Evolutionary conservation across 2,888 invertebrate species (phyloP).

Genomic region (Troilus luridus): DNA sequence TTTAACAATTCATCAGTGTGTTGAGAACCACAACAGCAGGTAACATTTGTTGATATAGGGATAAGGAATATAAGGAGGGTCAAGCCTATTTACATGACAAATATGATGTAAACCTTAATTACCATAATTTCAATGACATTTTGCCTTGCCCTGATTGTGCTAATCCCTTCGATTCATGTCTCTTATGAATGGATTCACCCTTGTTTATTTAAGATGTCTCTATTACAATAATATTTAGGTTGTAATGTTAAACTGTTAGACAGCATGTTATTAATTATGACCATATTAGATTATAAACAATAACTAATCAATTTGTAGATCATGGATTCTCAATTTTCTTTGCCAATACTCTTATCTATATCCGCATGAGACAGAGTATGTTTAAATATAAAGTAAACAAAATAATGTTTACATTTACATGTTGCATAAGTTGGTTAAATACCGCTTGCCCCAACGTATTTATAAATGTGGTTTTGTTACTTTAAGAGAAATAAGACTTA

Average conservation of each 20-base stretch:
- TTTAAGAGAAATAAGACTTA: too few relatives aligned
- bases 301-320: neutral
- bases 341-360: neutral
- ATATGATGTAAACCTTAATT: neutral
- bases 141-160: neutral
- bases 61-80: neutral
- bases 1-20: neutral
- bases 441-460: too few relatives aligned
- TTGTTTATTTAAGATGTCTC: neutral
- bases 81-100: neutral
- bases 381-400: neutral
- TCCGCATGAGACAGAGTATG: neutral
- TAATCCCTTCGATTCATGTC: neutral
- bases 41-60: neutral
- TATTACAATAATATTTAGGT: neutral
- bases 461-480: too few relatives aligned
- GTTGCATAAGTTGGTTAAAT: too few relatives aligned
- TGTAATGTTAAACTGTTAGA: neutral
- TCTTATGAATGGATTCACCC: neutral
- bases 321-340: neutral
- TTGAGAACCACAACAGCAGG: neutral
- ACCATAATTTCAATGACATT: constrained; percentile 5
- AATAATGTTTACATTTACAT: too few relatives aligned
- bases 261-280: neutral
- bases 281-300: neutral